These are phyloP conservation scores for Sciurus vulgaris DNA, from an alignment of 2,797 vertebrate genomes.

Conservation along the genomic window DNA sequence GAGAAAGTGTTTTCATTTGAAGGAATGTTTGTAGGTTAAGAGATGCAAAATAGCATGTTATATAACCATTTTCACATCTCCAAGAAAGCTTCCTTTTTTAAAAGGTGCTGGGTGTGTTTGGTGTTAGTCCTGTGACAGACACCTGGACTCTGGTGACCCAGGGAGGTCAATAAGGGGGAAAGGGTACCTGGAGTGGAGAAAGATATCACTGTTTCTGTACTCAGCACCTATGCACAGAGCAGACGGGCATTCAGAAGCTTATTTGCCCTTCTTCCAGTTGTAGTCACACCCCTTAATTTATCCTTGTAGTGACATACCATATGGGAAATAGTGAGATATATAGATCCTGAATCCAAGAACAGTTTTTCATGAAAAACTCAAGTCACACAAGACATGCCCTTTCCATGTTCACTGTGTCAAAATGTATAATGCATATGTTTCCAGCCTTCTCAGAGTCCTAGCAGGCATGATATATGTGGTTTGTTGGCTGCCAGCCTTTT, in stretches of 20 bases:
- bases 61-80: slow-evolving; percentile 33
- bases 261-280: not conserved
- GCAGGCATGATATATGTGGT: not conserved
- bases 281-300: not conserved
- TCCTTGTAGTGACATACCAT: not conserved
- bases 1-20: slow-evolving; percentile 45
- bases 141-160: not conserved
- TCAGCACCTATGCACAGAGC: not conserved
- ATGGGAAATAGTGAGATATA: not conserved
- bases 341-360: not conserved
- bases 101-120: not conserved
- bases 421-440: slow-evolving; percentile 17
- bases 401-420: not conserved
- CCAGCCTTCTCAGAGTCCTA: slow-evolving; percentile 1
- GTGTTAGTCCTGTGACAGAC: slow-evolving; percentile 1
- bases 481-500: not conserved
- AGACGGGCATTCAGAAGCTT: no score
- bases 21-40: slow-evolving; percentile 38
- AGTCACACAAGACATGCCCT: slow-evolving; percentile 40
- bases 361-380: slow-evolving; percentile 44
- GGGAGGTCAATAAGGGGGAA: not conserved
- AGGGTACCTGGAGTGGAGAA: not conserved
- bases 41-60: slow-evolving; percentile 50
- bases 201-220: not conserved
- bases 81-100: slow-evolving; percentile 10